These are phyloP conservation scores for Crocallis elinguaria DNA, from an alignment of 2,888 invertebrate species.

Conservation along the genomic window DNA sequence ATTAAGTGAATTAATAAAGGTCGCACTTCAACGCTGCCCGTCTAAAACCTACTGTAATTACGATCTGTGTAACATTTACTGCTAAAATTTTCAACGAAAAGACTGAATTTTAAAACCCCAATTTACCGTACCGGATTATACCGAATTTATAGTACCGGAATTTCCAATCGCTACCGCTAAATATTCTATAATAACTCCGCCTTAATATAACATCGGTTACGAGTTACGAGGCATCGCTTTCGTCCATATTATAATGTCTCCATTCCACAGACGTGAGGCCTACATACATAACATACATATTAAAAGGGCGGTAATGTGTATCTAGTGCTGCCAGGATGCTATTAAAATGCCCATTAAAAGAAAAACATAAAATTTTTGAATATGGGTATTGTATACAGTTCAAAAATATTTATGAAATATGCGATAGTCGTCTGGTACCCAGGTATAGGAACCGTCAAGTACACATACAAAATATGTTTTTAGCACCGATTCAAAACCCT, in stretches of 20 bases:
- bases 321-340: conserved; percentile 8
- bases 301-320: conserved; percentile 53
- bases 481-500: no score
- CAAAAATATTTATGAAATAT: no score
- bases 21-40: no score
- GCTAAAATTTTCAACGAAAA: background rate
- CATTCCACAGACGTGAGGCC: conserved; percentile 46
- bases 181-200: conserved; percentile 23
- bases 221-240: conserved; percentile 2
- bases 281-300: conserved; percentile 49
- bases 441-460: no score
- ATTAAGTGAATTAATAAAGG: no score
- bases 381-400: no score
- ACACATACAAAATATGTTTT: no score
- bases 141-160: background rate
- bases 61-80: background rate
- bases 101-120: background rate
- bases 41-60: no score
- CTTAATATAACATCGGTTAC: conserved; percentile 2
- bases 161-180: conserved; percentile 5
- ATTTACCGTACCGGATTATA: no score
- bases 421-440: no score
- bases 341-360: no score
- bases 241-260: conserved; percentile 50
- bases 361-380: no score